Evolutionary conservation across 2,113 vertebrate species (phyloP).

Genomic region (Oenanthe melanoleuca): DNA sequence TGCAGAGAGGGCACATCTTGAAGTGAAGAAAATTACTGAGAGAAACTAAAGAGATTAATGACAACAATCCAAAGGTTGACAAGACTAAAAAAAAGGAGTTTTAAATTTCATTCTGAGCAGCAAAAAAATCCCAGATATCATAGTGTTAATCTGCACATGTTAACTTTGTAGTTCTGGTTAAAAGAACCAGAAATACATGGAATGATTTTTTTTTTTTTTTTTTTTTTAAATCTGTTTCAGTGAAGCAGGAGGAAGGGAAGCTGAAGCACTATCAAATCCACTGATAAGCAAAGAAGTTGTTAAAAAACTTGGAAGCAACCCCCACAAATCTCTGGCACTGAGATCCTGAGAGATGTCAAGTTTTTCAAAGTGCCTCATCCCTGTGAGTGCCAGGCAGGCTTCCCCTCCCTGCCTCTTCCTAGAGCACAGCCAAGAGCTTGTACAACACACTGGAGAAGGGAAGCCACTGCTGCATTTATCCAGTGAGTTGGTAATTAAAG

Average conservation of each 20-base stretch:
- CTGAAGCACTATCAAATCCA: neutral
- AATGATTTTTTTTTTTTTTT: neutral
- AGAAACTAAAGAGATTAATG: neutral
- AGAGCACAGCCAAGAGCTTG: neutral
- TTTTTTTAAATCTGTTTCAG: neutral
- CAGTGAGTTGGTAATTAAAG: neutral
- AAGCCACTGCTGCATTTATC: neutral
- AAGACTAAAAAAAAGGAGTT: neutral
- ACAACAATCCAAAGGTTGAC: neutral
- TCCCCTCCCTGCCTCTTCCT: neutral
- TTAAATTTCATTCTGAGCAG: neutral
- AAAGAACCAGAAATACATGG: neutral
- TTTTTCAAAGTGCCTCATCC: neutral
- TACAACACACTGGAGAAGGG: neutral
- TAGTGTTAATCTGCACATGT: neutral
- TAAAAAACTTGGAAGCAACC: neutral
- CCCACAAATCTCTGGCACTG: neutral
- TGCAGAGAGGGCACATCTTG: neutral
- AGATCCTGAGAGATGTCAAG: neutral
- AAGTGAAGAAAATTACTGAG: conserved; percentile 3
- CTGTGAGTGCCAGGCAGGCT: neutral
- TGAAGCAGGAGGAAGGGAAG: neutral
- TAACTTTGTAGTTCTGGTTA: neutral
- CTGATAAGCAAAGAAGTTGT: neutral
- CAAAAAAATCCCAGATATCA: neutral